Evolutionary conservation across 1,140 invertebrate species (phyloP), one percentile per base, ranked within the genome.

Genomic region (Anastrepha ludens): DNA sequence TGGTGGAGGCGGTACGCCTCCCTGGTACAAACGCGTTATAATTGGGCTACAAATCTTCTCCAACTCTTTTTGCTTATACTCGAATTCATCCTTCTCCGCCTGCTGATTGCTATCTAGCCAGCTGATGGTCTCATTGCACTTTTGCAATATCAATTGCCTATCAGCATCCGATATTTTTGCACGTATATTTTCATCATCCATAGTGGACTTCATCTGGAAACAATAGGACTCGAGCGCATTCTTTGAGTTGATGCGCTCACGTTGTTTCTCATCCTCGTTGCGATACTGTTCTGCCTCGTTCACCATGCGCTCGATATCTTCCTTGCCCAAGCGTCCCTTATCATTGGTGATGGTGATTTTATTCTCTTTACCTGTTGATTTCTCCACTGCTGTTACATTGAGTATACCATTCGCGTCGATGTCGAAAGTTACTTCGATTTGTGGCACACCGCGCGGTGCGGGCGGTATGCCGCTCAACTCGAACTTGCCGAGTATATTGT

Each of bases 331-430:
- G 88, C 98, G 96, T 85, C 98, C 98, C 94, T 99, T 99, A 94
- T 99, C 98, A 91, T 99, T 99, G 90, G 98, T 99, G 90, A 99
- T 99, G 17, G 98, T 99, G 93, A 99, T 99, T 93, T 99, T 98
- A 93, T 99, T 99, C 91, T 98, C 97, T 93, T 98, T 98, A 90
- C 98, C 98, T 78, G 98, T 99, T 0, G 96, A 98, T 94, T 97
- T 98, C 93, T 98, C 98, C 8, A 96, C 94, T 3, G 98, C 98
- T 1, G 97, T 97, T 1, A 98, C 98, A 90, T 98, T 98, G 58
- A 98, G 93, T 90, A 97, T 97, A 91, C 97, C 97, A 91, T 98
- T 98, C 59, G 97, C 97, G 91, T 98, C 97, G 88, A 98, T 97
- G 92, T 98, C 97, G 90, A 98, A 98, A 8, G 97, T 98, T 1